Conservation (phyloP, 2,797 vertebrate species). For the Oceanodroma leucorhoa region DNA sequence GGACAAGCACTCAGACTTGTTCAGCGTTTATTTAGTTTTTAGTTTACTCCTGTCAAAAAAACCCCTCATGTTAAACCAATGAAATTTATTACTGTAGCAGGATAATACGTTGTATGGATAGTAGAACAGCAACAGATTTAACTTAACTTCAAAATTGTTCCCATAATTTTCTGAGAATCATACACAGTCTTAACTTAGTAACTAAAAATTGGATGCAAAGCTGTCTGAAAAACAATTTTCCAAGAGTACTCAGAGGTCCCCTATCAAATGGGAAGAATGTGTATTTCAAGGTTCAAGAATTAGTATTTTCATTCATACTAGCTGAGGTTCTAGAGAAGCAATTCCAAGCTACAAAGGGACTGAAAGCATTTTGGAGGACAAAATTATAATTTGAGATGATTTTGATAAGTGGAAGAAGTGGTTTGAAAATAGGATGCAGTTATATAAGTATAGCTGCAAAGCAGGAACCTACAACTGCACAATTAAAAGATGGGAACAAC, state of each 20-base stretch:
- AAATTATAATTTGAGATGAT: not conserved
- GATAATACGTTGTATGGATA: not conserved
- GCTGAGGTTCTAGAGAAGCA: not conserved
- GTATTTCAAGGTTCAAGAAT: not conserved
- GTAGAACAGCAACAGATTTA: not conserved
- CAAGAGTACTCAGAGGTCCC: not conserved
- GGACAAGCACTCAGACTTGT: not conserved
- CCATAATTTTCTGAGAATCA: not conserved
- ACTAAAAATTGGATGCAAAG: not conserved
- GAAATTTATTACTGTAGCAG: not conserved
- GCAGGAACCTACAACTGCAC: slow-evolving; percentile 40
- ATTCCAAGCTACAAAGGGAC: not conserved
- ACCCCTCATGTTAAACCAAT: not conserved
- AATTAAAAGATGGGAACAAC: slow-evolving; percentile 62
- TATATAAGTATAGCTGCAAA: slow-evolving; percentile 59
- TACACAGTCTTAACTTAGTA: not conserved
- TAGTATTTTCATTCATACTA: not conserved
- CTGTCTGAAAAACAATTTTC: not conserved
- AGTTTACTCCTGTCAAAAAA: not conserved
- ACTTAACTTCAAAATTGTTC: not conserved
- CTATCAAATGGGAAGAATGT: not conserved
- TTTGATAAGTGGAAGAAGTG: slow-evolving; percentile 2
- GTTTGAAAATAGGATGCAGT: slow-evolving; percentile 48
- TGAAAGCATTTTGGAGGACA: not conserved
- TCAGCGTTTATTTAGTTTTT: not conserved